Evolutionary conservation across 2,888 invertebrate species (phyloP), one percentile per base, ranked within the genome.

Genomic region (Perizoma affinitatum): DNA sequence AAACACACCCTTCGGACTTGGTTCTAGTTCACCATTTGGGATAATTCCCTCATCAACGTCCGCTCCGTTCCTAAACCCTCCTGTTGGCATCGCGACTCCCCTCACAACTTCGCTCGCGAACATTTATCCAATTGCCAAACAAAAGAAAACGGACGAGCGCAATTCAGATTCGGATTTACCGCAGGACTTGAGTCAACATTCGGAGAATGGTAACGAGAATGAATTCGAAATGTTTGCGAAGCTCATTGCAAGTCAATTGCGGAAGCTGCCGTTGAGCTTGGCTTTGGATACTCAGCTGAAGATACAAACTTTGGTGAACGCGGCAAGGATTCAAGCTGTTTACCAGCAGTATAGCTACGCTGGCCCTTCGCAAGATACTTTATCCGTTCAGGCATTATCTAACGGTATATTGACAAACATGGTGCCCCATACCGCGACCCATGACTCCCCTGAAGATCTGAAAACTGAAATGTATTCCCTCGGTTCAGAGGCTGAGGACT

Each of bases 171-270:
- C 82, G 8, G 90, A 91, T 65, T 71, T 83, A 54, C 89, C 91
- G 33, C 91, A 92, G 70, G 91, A 92, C 73, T 74, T 92, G 68
- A 91, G 90, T 71, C 91, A 91, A 75, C 88, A 90, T 76, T 83
- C 90, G 22, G 92, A 92, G 66, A 86, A 81, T 65, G 89, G 84
- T 38, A 90, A 88, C 67, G 92, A 92, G 66, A 92, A 91, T 65
- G 92, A 92, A 73, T 92, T 91, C 51, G 91, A 91, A 73, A 92
- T 92, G 92, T 92, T 92, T 65, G 92, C 90, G 42, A 91, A 91
- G 74, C 71, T 91, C 69, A 92, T 92, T 60, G 88, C 92, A 35
- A 92, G 90, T 72, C 92, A 92, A 71, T 72, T 92, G 68, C 77
- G 91, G 67, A 93, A 91, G 75, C 72, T 88, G 72, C 88, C 92